Evolutionary conservation across 2,797 vertebrate species (phyloP).

Genomic region (Mus minutoides): DNA sequence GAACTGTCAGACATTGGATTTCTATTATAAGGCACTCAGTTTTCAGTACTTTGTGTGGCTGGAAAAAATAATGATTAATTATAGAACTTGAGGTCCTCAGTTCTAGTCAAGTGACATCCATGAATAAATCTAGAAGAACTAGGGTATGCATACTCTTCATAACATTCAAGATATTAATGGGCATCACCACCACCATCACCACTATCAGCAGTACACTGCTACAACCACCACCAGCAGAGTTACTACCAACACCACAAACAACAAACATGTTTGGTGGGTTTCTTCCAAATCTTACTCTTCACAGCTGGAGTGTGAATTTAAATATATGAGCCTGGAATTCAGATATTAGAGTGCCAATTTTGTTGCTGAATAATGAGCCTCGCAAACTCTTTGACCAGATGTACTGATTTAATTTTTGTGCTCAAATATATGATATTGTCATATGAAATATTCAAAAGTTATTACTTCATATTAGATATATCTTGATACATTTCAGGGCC

Average conservation of each 20-base stretch:
- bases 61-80: background rate
- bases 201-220: background rate
- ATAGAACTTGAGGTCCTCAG: background rate
- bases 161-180: background rate
- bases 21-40: background rate
- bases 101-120: background rate
- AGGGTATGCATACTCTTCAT: background rate
- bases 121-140: background rate
- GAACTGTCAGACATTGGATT: background rate
- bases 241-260: background rate
- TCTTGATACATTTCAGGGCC: background rate
- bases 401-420: background rate
- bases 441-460: slow-evolving; percentile 36
- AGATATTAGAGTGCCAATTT: background rate
- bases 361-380: background rate
- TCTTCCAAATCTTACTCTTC: background rate
- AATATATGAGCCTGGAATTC: background rate
- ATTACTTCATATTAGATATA: background rate
- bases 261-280: background rate
- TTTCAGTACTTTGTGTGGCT: background rate
- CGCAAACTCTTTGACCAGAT: background rate
- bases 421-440: background rate
- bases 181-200: background rate
- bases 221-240: background rate
- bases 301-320: background rate